These are phyloP conservation scores for Oncopeltus fasciatus DNA, from an alignment of 1,140 invertebrate species.

Conservation along the genomic window DNA sequence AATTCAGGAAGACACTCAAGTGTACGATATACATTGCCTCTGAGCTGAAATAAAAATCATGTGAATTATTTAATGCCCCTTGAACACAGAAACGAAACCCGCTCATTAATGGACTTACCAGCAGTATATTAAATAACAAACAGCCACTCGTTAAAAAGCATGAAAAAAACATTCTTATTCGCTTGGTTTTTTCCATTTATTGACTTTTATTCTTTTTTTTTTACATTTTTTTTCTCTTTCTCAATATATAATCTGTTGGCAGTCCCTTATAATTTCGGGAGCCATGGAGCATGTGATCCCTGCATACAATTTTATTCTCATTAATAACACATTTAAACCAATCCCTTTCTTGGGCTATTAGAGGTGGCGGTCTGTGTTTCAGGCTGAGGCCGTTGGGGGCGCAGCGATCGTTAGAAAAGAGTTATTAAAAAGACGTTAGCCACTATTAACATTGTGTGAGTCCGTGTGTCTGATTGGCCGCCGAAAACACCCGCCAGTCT, in stretches of 20 bases:
- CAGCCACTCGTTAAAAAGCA: too few relatives aligned
- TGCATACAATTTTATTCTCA: background rate
- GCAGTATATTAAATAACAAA: too few relatives aligned
- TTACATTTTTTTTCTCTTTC: background rate
- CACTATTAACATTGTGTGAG: background rate
- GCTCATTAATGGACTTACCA: too few relatives aligned
- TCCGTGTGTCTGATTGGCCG: background rate
- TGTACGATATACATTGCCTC: too few relatives aligned
- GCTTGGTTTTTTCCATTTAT: background rate
- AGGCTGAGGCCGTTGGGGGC: background rate
- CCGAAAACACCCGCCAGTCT: background rate
- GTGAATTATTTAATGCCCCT: too few relatives aligned
- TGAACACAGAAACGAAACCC: too few relatives aligned
- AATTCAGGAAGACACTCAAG: too few relatives aligned
- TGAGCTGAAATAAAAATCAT: too few relatives aligned
- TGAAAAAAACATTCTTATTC: too few relatives aligned
- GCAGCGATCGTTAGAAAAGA: background rate
- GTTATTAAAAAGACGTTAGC: conserved; percentile 6
- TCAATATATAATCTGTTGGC: too few relatives aligned
- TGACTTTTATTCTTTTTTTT: background rate
- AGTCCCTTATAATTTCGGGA: too few relatives aligned
- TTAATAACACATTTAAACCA: conserved; percentile 3
- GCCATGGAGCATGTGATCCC: too few relatives aligned
- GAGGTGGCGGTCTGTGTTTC: background rate
- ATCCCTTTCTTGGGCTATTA: background rate